Conservation (phyloP, 2,888 invertebrate species). For the Pollenia griseotomentosa region DNA sequence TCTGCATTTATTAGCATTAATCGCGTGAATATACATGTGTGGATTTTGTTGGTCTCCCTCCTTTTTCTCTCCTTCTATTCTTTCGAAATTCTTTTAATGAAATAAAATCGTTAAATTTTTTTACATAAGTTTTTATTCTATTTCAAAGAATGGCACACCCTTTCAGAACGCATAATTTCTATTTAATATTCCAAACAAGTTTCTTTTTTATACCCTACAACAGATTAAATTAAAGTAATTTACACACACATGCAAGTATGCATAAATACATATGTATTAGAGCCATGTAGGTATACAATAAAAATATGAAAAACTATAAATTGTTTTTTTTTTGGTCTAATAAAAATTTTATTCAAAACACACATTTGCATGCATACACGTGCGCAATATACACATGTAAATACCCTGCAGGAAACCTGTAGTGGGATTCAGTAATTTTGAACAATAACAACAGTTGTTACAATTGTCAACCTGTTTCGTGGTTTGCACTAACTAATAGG, state of each 20-base stretch:
- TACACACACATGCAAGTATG: neutral
- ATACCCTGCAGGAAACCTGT: no score
- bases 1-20: neutral
- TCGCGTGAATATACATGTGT: conserved; percentile 21
- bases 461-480: no score
- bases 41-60: neutral
- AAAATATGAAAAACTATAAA: conserved; percentile 16
- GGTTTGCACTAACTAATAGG: no score
- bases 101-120: conserved; percentile 3
- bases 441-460: no score
- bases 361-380: neutral
- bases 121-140: conserved; percentile 1
- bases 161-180: conserved; percentile 53
- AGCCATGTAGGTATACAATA: neutral
- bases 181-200: conserved; percentile 49
- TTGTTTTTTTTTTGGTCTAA: neutral
- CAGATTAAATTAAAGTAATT: no score
- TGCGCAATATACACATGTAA: no score
- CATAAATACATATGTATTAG: neutral
- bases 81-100: neutral
- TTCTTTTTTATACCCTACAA: conserved; percentile 3
- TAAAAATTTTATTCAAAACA: neutral
- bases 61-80: neutral
- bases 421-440: no score
- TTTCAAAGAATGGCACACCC: conserved; percentile 27